Conservation (phyloP, 2,888 invertebrate species). For the Iphiclides podalirius region DNA sequence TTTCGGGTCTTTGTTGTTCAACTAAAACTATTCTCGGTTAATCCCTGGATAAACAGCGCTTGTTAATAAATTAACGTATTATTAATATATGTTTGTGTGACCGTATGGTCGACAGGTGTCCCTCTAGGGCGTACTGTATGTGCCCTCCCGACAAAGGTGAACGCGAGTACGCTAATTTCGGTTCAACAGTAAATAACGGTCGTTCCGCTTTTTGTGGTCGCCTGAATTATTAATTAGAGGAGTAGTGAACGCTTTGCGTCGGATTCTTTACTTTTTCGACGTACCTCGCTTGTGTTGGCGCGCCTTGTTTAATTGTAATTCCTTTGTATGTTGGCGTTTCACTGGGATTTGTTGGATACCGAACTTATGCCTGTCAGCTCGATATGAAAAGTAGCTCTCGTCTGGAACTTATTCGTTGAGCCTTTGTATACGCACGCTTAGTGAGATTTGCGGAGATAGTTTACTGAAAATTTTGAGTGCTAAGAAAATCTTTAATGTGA, state of each 20-base stretch:
- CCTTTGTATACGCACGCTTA: too few relatives aligned
- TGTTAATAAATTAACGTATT: conserved; percentile 79
- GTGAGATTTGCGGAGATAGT: too few relatives aligned
- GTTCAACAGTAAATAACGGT: conserved; percentile 71
- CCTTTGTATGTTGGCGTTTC: conserved; percentile 13
- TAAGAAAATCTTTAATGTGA: too few relatives aligned
- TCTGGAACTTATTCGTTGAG: not conserved
- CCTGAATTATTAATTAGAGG: conserved; percentile 57
- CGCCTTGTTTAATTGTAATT: conserved; percentile 1
- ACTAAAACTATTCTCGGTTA: conserved; percentile 80
- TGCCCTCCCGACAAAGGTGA: conserved; percentile 68
- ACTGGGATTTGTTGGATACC: not conserved
- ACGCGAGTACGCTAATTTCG: conserved; percentile 65
- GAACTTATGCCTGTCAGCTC: not conserved
- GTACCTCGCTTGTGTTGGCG: not conserved
- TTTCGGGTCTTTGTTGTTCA: conserved; percentile 75
- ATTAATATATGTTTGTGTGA: conserved; percentile 78
- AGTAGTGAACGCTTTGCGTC: conserved; percentile 21
- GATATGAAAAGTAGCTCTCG: not conserved
- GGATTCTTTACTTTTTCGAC: conserved; percentile 18
- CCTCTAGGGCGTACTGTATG: conserved; percentile 60
- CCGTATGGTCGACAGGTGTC: conserved; percentile 72
- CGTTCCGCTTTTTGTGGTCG: conserved; percentile 63
- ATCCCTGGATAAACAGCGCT: conserved; percentile 78
- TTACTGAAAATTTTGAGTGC: too few relatives aligned